These are phyloP conservation scores for Semicossyphus pulcher DNA, from an alignment of 2,113 vertebrate genomes.

Conservation along the genomic window DNA sequence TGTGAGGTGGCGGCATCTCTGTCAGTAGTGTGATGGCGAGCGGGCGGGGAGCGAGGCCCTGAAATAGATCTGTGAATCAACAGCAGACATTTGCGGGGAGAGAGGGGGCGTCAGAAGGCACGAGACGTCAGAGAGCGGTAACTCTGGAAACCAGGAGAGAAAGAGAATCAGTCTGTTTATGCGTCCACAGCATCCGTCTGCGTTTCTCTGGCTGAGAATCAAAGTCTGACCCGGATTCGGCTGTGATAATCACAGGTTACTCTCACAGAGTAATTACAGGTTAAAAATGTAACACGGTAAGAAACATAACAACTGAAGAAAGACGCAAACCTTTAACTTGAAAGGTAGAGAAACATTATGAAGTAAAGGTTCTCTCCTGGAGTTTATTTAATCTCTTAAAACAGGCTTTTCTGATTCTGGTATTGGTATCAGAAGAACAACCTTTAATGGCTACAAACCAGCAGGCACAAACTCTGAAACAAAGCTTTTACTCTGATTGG, in stretches of 20 bases:
- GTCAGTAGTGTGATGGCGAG: not conserved
- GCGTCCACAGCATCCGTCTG: not conserved
- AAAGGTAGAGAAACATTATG: too few species aligned
- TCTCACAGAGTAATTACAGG: not conserved
- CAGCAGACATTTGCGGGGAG: constrained; percentile 21
- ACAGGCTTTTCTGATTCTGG: too few species aligned
- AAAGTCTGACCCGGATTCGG: not conserved
- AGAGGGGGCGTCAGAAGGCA: not conserved
- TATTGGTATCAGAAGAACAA: too few species aligned
- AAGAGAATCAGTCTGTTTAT: not conserved
- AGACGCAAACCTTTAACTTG: not conserved
- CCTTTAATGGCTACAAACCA: too few species aligned
- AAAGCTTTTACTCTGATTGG: too few species aligned
- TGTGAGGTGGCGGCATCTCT: not conserved
- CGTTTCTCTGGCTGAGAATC: not conserved
- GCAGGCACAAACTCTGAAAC: too few species aligned
- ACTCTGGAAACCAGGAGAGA: constrained; percentile 24
- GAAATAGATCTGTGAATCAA: constrained; percentile 57
- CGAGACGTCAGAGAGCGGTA: constrained; percentile 7
- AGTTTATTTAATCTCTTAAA: too few species aligned
- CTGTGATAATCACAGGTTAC: not conserved
- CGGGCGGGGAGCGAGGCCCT: not conserved
- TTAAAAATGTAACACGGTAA: not conserved
- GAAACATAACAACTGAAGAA: not conserved
- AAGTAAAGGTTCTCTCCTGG: too few species aligned